Evolutionary conservation across 1,140 invertebrate species (phyloP), one percentile per base, ranked within the genome.

Genomic region (Ylistrum balloti): DNA sequence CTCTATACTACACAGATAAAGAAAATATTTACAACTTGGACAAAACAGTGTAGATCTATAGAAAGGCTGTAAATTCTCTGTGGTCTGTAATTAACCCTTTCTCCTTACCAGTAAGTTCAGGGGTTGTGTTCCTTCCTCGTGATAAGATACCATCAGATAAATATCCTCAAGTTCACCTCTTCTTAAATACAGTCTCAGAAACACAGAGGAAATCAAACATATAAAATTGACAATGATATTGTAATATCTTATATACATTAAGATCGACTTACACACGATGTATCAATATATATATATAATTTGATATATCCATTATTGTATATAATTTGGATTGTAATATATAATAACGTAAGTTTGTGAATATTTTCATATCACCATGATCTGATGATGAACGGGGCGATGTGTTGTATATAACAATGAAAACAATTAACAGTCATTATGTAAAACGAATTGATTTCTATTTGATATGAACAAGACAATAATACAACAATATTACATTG

Each of bases 251-350:
- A 74, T 3, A 74, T 74, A 74, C 56, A 74, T 28, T 9, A n/a
- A 74, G 15, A 7, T 56, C 20, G 45, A 22, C n/a, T n/a, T 28
- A 74, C 28, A 28, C 56, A 74, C 5, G 22, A 7, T 28, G 56
- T 74, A 74, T 74, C n/a, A 74, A 74, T 74, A 74, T 74, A 74
- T 28, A 74, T 74, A 74, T 74, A 74, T 28, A 74, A 9, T 74
- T 74, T 74, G 56, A 74, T 74, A 74, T 74, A 74, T 74, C n/a
- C 20, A 45, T 15, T 45, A 74, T 74, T 28, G 22, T 74, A 74
- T n/a, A 74, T 74, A 74, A n/a, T 74, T 74, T 74, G n/a, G n/a
- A n/a, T 74, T 74, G 9, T 74, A 28, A 74, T 74, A 74, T 74
- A 74, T 74, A 74, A 38, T 74, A 28, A 74, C 28, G 35, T 38